Evolutionary conservation across 2,113 vertebrate species (phyloP), one percentile per base, ranked within the genome.

Genomic region (Montifringilla adamsi): DNA sequence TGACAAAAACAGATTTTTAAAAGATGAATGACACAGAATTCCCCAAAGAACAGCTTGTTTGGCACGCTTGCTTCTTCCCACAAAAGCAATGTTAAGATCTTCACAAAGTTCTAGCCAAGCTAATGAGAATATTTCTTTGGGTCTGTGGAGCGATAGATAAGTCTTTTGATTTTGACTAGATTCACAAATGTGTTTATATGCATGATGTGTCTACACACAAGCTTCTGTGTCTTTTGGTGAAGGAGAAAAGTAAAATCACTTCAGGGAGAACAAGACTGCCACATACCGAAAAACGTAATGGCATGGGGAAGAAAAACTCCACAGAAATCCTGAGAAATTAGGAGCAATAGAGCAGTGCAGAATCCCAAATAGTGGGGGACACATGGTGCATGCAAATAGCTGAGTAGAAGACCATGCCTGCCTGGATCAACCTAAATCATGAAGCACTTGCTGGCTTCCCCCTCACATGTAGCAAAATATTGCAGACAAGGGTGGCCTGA

Each of bases 1-100:
- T 49, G 23, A 76, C 53, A 52, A 86, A 93, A 79, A 11, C 15
- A 69, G 23, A 62, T 67, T 83, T 94, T 79, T n/a, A 49, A 73
- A 87, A 76, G 30, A 37, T 27, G 37, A 75, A 46, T 21, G 50
- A 62, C 50, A 84, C 10, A 47, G 39, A 80, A 17, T 33, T 83
- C 49, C 58, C 26, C 43, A 47, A 66, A 85, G 66, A 89, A 28
- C 15, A 89, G n/a, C 23, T 81, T 47, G 9, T 50, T 79, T 79
- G 75, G 59, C 50, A 63, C 47, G 43, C 77, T 94, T 77, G 31
- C 63, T 93, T 95, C 84, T 94, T 92, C 41, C 56, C 35, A 60
- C 10, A 77, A 86, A 80, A 70, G 24, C 53, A 93, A 39, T 81
- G 74, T 46, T 75, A 83, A 60, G 63, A 89, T 81, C 26, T 43